Evolutionary conservation across 2,113 vertebrate genomes (phyloP).

Genomic region (Anhinga rufa): DNA sequence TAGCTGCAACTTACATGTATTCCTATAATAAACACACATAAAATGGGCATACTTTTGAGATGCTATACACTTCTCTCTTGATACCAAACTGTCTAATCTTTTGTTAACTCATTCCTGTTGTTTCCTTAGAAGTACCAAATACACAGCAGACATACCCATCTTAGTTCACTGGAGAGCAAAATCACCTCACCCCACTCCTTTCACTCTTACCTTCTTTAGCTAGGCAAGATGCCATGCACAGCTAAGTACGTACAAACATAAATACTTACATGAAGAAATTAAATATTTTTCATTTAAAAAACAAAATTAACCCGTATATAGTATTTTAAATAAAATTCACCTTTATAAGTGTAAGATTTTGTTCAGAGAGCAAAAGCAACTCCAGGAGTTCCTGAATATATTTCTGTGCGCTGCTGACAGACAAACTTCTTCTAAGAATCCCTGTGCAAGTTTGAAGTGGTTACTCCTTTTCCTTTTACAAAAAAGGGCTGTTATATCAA

Average conservation of each 20-base stretch:
- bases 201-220: neutral
- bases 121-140: neutral
- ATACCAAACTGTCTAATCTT: neutral
- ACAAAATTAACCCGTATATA: constrained; percentile 44
- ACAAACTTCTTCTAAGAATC: constrained; percentile 4
- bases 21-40: neutral
- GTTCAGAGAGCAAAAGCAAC: constrained; percentile 39
- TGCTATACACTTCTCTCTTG: neutral
- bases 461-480: constrained; percentile 2
- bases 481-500: neutral
- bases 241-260: neutral
- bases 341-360: constrained; percentile 6
- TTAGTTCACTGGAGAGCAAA: neutral
- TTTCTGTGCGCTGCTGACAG: constrained; percentile 43
- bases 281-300: constrained; percentile 40
- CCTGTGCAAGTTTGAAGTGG: constrained; percentile 3
- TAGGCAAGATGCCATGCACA: neutral
- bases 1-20: neutral
- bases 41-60: neutral
- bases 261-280: constrained; percentile 27
- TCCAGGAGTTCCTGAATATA: constrained; percentile 14
- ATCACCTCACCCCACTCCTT: neutral
- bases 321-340: constrained; percentile 52
- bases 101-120: neutral
- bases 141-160: neutral